Evolutionary conservation across 2,888 invertebrate species (phyloP), one percentile per base, ranked within the genome.

Genomic region (Rhagium mordax): DNA sequence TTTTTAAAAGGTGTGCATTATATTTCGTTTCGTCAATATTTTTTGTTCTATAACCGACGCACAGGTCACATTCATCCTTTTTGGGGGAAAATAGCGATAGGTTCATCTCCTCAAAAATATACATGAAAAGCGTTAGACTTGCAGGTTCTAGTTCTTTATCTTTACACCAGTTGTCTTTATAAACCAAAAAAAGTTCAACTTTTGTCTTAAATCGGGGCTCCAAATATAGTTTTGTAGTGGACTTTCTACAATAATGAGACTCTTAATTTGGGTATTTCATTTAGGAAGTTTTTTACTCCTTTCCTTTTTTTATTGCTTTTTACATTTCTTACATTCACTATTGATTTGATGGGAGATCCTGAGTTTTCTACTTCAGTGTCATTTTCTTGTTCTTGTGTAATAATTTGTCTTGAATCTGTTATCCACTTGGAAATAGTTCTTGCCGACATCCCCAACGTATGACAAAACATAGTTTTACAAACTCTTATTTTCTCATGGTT

Each of bases 381-480:
- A 8, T 8, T 8, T 33, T 33, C 33, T 33, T 33, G 33, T 33
- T 8, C 33, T 33, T 8, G 33, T 33, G 5, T 33, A 33, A 8
- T 33, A 33, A 7, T 5, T 33, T 33, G 6, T 33, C 33, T 33
- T 33, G 8, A 33, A 33, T 29, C 10, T 29, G n/a, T 48, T 64
- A 65, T 16, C 53, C 65, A 72, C 13, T 72, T 5, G 24, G 68
- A 21, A 6, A 72, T 68, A 47, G 68, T 72, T 47, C 62, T 72
- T 24, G 55, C 55, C 0, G 57, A 68, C 49, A 68, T 20, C 21
- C 72, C 68, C 8, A 72, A 20, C 13, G 51, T 67, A 24, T 53
- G 59, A 55, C 71, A 71, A 71, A 71, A 67, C 51, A 60, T 67
- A 5, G 60, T 67, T 67, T 66, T 67, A 33, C 68, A 72, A 8